Conservation (phyloP, 2,113 vertebrate species). For the Phocoena phocoena region DNA sequence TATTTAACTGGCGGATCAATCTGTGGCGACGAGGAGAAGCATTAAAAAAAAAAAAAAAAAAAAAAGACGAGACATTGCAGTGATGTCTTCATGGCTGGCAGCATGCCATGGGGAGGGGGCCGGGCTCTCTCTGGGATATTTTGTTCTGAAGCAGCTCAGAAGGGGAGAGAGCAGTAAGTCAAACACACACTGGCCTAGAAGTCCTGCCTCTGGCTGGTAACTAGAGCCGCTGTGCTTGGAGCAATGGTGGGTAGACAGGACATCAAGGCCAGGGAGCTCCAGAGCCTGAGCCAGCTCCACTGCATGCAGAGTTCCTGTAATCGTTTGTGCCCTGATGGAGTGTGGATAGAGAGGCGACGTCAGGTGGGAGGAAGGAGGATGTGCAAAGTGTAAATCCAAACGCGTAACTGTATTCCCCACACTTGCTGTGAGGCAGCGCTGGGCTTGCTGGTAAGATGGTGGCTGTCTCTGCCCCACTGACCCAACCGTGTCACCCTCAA, state of each 20-base stretch:
- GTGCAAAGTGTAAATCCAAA: neutral
- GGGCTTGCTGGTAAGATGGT: neutral
- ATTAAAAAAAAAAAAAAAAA: neutral
- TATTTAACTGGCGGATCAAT: constrained; percentile 72
- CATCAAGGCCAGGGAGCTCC: rapidly evolving
- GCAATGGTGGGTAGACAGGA: neutral
- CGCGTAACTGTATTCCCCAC: neutral
- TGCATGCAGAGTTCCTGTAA: neutral
- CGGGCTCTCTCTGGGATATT: neutral
- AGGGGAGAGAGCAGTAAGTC: neutral
- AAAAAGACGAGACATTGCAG: neutral
- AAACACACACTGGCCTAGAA: neutral
- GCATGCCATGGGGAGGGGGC: neutral
- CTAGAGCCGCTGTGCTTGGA: neutral
- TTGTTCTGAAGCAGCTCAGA: neutral
- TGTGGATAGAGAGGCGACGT: neutral
- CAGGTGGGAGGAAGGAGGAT: neutral
- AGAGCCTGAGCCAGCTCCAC: neutral
- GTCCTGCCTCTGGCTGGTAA: neutral
- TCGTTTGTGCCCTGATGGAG: neutral
- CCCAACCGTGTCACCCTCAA: neutral
- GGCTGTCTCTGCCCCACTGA: neutral
- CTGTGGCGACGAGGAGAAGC: neutral
- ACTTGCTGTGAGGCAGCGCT: neutral
- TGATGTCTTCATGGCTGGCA: neutral